Evolutionary conservation across 2,888 invertebrate genomes (phyloP).

Genomic region (Drosophila histrio): DNA sequence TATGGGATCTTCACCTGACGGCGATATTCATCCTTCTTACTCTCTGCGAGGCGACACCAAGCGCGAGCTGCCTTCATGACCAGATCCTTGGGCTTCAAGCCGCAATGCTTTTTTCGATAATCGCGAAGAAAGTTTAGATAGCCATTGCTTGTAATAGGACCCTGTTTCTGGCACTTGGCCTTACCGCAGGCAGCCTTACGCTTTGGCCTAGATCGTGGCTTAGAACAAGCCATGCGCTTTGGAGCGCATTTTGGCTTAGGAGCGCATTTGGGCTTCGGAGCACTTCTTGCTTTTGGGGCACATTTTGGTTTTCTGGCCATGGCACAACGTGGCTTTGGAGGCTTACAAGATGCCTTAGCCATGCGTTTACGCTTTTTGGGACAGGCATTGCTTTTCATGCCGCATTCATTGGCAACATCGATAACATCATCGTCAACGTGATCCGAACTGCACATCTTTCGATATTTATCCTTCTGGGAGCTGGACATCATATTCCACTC

Average conservation of each 20-base stretch:
- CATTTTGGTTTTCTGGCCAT: not conserved
- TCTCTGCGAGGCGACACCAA: slow-evolving; percentile 44
- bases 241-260: not conserved
- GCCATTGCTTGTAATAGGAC: slow-evolving; percentile 48
- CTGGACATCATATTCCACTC: slow-evolving; percentile 9
- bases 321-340: not conserved
- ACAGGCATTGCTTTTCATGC: no score
- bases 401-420: not conserved
- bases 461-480: not conserved
- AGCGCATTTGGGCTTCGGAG: not conserved
- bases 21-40: slow-evolving; percentile 39
- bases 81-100: slow-evolving; percentile 34
- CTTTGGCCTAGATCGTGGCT: not conserved
- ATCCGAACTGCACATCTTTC: not conserved
- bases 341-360: not conserved
- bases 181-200: not conserved
- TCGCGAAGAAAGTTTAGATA: slow-evolving; percentile 54
- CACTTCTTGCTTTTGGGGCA: no score
- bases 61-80: slow-evolving; percentile 49
- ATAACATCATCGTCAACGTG: not conserved
- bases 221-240: not conserved
- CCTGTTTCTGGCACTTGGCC: slow-evolving; percentile 29
- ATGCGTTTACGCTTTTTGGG: not conserved
- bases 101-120: slow-evolving; percentile 47
- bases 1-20: slow-evolving; percentile 13